These are phyloP conservation scores for Cenopis cana DNA, from an alignment of 2,888 invertebrate genomes.

Conservation along the genomic window DNA sequence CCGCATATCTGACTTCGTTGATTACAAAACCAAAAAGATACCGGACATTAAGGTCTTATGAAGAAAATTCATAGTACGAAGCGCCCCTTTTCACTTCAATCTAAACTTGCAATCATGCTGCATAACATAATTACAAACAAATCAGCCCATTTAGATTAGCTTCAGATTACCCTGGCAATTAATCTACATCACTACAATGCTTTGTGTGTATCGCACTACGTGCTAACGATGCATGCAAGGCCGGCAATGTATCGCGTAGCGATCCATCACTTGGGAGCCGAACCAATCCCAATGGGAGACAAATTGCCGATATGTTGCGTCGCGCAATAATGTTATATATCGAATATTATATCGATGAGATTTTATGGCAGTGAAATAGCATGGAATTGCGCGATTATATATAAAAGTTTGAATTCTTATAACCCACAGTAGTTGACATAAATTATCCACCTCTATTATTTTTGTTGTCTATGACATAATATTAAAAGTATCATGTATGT, in stretches of 20 bases:
- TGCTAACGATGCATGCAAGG: slow-evolving; percentile 46
- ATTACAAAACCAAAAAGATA: neutral
- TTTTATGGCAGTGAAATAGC: slow-evolving; percentile 32
- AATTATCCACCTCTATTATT: too few relatives aligned
- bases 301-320: slow-evolving; percentile 48
- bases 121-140: slow-evolving; percentile 32
- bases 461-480: too few relatives aligned
- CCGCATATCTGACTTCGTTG: neutral
- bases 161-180: slow-evolving; percentile 35
- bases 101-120: neutral
- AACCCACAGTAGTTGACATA: too few relatives aligned
- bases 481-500: too few relatives aligned
- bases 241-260: slow-evolving; percentile 52
- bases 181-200: slow-evolving; percentile 44
- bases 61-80: neutral
- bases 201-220: slow-evolving; percentile 40
- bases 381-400: neutral
- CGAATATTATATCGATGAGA: slow-evolving; percentile 45
- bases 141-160: slow-evolving; percentile 34
- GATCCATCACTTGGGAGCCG: slow-evolving; percentile 52
- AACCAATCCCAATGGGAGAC: slow-evolving; percentile 50
- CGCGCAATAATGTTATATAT: slow-evolving; percentile 48
- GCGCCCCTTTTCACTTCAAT: neutral
- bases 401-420: too few relatives aligned
- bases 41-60: neutral